These are phyloP conservation scores for Conus ventricosus DNA, from an alignment of 1,140 invertebrate species.

Conservation along the genomic window DNA sequence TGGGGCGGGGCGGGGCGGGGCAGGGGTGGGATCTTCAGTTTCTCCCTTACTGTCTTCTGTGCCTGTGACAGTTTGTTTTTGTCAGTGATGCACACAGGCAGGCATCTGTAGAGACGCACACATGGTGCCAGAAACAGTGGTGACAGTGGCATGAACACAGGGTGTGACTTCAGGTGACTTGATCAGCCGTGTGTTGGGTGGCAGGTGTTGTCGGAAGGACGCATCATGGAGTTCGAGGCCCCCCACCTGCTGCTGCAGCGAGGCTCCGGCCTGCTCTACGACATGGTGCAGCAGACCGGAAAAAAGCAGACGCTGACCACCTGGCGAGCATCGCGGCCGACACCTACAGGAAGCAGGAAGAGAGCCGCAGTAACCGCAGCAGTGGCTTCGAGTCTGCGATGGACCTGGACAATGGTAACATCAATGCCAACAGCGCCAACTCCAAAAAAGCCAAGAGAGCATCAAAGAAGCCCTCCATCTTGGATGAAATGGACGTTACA, in stretches of 20 bases:
- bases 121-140: no score
- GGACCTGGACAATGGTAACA: not conserved
- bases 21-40: no score
- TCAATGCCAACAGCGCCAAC: not conserved
- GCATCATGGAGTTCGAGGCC: conserved; percentile 81
- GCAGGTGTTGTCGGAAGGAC: conserved; percentile 68
- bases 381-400: not conserved
- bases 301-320: conserved; percentile 58
- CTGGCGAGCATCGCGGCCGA: conserved; percentile 59
- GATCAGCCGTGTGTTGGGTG: no score
- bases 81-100: no score
- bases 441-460: not conserved
- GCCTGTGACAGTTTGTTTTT: no score
- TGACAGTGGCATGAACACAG: no score
- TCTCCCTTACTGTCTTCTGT: no score
- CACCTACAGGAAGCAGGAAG: conserved; percentile 31
- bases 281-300: conserved; percentile 74
- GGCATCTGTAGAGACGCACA: no score
- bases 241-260: conserved; percentile 81
- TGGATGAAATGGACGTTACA: conserved; percentile 5
- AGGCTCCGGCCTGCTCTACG: conserved; percentile 71
- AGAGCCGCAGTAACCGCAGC: not conserved
- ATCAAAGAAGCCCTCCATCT: not conserved
- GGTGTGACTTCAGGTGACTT: no score
- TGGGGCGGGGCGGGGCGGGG: no score